Evolutionary conservation across 2,888 invertebrate genomes (phyloP), one percentile per base, ranked within the genome.

Genomic region (Drosophila prolongata): DNA sequence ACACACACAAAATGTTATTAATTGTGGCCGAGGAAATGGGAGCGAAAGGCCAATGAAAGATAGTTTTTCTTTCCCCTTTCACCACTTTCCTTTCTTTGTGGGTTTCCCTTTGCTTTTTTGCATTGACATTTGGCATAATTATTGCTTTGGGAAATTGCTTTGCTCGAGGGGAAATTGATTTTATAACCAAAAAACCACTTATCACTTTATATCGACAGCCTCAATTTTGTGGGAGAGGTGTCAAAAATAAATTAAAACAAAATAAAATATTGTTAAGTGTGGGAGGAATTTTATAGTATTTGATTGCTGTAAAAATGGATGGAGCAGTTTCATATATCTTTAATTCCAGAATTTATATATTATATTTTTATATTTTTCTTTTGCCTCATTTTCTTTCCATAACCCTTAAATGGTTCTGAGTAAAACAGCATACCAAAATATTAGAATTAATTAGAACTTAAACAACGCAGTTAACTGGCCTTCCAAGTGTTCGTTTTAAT

Each of bases 101-200:
- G 56, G 55, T 38, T 30, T 43, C 53, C 47, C 14, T 44, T 8
- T 14, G 34, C 30, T 43, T 67, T 73, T 56, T 58, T 70, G 69
- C 80, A 76, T 70, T 84, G 89, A 89, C 85, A 89, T 81, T 84
- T 77, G 87, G 87, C 87, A 90, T 90, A 91, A 91, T 91, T 91
- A 91, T 91, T 90, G 84, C 91, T 86, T 90, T 89, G 90, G 91
- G 91, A 91, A 91, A 91, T 91, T 91, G 90, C 90, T 89, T 90
- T 87, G 54, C 86, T 86, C 76, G 76, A 83, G 77, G 80, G 91
- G 91, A 91, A 91, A 91, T 91, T 91, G 91, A 90, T 90, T 91
- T 90, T 81, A 83, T 79, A 83, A 86, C 76, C 79, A 55, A 67
- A 62, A 60, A 14, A 74, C 66, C 50, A 52, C 56, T 56, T 79